phyloP scores from a whole-genome alignment of 2,888 invertebrate species.

The Drepanosiphum platanoidis region DNA sequence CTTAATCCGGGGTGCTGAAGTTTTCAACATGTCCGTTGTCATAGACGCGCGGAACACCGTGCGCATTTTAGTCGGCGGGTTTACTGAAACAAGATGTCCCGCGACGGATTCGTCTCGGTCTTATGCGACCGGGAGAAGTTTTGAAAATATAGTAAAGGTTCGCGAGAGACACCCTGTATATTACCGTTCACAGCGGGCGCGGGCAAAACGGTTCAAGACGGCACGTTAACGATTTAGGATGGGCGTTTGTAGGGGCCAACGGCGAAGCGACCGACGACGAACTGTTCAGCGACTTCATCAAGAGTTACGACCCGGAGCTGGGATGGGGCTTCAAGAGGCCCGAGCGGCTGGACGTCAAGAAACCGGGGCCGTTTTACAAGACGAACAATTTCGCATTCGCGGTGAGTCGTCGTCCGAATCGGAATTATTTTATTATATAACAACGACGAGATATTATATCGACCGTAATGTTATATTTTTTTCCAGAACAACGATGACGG shows the following conservation, averaged over 20 bases:
- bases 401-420: slow-evolving; percentile 61
- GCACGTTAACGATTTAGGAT: slow-evolving; percentile 26
- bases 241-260: slow-evolving; percentile 40
- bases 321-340: slow-evolving; percentile 79
- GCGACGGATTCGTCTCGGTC: too few species aligned
- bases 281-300: slow-evolving; percentile 40
- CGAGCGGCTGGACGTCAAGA: slow-evolving; percentile 91
- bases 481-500: slow-evolving; percentile 35
- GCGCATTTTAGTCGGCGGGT: too few species aligned
- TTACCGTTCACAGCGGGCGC: too few species aligned
- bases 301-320: slow-evolving; percentile 40
- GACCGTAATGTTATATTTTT: background rate
- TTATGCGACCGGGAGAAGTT: too few species aligned
- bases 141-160: too few species aligned
- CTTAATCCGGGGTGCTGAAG: too few species aligned
- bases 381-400: slow-evolving; percentile 73
- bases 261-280: slow-evolving; percentile 18
- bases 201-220: slow-evolving; percentile 17
- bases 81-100: too few species aligned
- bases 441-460: background rate
- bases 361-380: slow-evolving; percentile 88
- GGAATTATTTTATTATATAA: too few species aligned
- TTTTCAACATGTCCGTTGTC: too few species aligned
- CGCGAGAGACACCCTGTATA: too few species aligned
- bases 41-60: too few species aligned